Base-by-base conservation (phyloP, 2,797 vertebrate genomes). In the Hoplostethus mediterraneus region DNA sequence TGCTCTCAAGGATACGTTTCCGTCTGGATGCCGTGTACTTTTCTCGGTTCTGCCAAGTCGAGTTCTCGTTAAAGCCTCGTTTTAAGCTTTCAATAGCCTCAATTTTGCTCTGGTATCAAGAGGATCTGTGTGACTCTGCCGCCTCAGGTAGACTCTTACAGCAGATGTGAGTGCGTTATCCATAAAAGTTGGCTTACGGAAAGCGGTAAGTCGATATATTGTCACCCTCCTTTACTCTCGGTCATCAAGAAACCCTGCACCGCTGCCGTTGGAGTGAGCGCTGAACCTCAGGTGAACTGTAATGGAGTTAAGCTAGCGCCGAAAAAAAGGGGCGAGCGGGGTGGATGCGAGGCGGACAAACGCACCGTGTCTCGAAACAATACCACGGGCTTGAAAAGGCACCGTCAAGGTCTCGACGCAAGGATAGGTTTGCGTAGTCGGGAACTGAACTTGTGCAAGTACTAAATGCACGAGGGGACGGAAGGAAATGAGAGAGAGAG, bases 171-270 rank as follows among this genome's bases (percentile, higher is more conserved):
- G 71, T 30, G 30, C 72, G 56, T 17, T 63, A 56, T 67, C 30
- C 63, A 42, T 45, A 13, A 14, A 45, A 56, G 59, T 69, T 85
- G 74, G 82, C 56, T 68, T 63, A 64, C 67, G 68, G 13, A 69
- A 69, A 56, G 80, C 14, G 52, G 6, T 84, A 63, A 65, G 59
- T 63, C 78, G 57, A 75, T 77, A 64, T 28, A 25, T 13, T 73
- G 56, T 71, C 74, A 73, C 75, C 84, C 28, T 28, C 28, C 28
- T 79, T 73, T 61, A 6, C 60, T 52, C 49, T 80, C 55, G 57
- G 78, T 85, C 80, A 72, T 73, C 48, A 31, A 76, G 75, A 71
- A 71, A 71, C 76, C 64, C 21, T 16, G 42, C 63, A 58, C 69
- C 25, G 10, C 12, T 38, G 13, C 28, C 31, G 13, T 5, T 5